These are phyloP conservation scores for Poecilus cupreus DNA, from an alignment of 2,888 invertebrate species.

Conservation along the genomic window DNA sequence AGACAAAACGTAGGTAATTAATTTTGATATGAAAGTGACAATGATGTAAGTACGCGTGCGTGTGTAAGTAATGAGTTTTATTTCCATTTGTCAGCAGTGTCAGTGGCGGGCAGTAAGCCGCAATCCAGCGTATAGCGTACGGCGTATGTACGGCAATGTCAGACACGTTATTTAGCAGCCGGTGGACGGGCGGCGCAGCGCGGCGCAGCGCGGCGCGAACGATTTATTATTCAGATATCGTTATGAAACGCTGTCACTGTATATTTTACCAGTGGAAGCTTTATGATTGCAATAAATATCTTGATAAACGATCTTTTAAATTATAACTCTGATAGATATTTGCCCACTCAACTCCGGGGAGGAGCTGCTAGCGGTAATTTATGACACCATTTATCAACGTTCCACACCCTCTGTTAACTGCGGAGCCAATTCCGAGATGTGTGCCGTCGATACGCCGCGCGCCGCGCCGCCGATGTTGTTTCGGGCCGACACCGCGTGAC, in stretches of 20 bases:
- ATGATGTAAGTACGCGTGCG: neutral
- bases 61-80: neutral
- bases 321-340: conserved; percentile 74
- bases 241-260: conserved; percentile 67
- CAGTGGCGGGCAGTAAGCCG: neutral
- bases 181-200: conserved; percentile 2
- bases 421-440: conserved; percentile 77
- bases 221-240: conserved; percentile 65
- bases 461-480: conserved; percentile 67
- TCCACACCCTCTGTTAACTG: conserved; percentile 74
- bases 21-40: neutral
- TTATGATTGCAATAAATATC: conserved; percentile 74
- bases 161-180: conserved; percentile 47
- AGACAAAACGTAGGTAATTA: no score
- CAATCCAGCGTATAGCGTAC: neutral
- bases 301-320: conserved; percentile 74
- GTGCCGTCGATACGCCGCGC: conserved; percentile 71
- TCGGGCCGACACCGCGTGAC: conserved; percentile 71
- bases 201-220: conserved; percentile 7
- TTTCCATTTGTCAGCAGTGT: conserved; percentile 5
- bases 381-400: conserved; percentile 74
- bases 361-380: conserved; percentile 71
- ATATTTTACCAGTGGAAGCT: conserved; percentile 70
- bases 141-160: neutral
- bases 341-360: conserved; percentile 74